Conservation (phyloP, 2,113 vertebrate genomes). For the Chaetodon trifascialis region DNA sequence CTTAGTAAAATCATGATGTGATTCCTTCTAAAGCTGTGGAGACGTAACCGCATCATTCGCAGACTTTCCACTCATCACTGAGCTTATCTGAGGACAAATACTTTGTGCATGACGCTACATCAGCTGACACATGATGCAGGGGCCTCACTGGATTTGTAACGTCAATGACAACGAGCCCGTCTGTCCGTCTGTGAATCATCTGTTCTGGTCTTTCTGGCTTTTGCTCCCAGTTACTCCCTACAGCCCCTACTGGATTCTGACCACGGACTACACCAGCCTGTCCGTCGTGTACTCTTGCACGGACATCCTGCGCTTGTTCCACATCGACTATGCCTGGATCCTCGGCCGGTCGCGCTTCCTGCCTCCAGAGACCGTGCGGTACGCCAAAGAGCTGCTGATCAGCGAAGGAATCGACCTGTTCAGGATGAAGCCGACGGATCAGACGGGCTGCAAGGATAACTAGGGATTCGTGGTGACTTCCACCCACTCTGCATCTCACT, state of each 20-base stretch:
- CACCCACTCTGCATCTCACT: background rate
- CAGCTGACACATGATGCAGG: constrained; percentile 1
- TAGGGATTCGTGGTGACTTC: constrained; percentile 2
- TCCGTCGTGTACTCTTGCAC: constrained; percentile 92
- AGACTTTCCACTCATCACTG: background rate
- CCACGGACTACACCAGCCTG: constrained; percentile 89
- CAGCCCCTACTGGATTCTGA: constrained; percentile 88
- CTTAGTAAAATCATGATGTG: too few relatives aligned
- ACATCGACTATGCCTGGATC: constrained; percentile 90
- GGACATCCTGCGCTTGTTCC: constrained; percentile 87
- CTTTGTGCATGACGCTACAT: background rate
- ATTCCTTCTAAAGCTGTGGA: too few relatives aligned
- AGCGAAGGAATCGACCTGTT: constrained; percentile 82
- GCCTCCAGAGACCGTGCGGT: constrained; percentile 78
- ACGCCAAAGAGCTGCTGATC: constrained; percentile 84
- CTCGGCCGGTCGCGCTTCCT: constrained; percentile 86
- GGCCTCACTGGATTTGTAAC: constrained; percentile 2
- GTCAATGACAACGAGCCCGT: background rate
- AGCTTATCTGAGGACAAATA: background rate
- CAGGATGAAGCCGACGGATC: constrained; percentile 87
- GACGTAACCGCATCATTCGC: background rate
- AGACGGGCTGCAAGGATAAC: constrained; percentile 84
- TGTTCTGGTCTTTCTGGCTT: background rate
- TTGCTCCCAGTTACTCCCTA: constrained; percentile 86
- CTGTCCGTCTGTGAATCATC: constrained; percentile 6